A percentile compares a stretch with the other conserved stretches of the same genome.
These are phyloP conservation scores for Elysia crispata DNA, from an alignment of 2,888 invertebrate species.

Conservation along the genomic window DNA sequence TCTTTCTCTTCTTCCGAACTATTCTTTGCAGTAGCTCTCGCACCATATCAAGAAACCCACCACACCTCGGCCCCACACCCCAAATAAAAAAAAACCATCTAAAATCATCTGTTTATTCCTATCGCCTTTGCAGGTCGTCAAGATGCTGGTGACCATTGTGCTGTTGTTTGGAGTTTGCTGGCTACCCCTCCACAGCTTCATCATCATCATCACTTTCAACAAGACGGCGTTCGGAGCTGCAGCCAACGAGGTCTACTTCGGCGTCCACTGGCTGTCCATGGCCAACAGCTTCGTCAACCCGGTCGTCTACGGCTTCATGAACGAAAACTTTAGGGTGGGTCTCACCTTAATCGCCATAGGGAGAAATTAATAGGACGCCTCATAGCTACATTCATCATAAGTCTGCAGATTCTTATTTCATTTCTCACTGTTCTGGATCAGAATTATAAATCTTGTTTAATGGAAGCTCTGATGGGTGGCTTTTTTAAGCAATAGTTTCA, in stretches of 20 bases:
- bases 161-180: slow-evolving; percentile 68
- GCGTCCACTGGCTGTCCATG: slow-evolving; percentile 73
- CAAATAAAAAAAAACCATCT: neutral
- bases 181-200: slow-evolving; percentile 65
- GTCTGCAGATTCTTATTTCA: too few species aligned
- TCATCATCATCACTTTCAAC: slow-evolving; percentile 59
- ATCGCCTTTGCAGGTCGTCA: slow-evolving; percentile 60
- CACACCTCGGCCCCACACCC: neutral
- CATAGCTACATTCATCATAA: too few species aligned
- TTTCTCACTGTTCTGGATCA: too few species aligned
- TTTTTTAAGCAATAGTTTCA: too few species aligned
- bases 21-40: too few species aligned
- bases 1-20: too few species aligned
- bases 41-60: too few species aligned
- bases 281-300: slow-evolving; percentile 74
- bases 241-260: slow-evolving; percentile 48
- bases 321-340: slow-evolving; percentile 72
- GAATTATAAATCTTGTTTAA: too few species aligned
- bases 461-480: too few species aligned
- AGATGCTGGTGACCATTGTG: slow-evolving; percentile 72
- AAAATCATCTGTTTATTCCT: neutral
- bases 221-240: slow-evolving; percentile 43
- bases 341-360: too few species aligned
- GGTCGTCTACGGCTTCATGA: slow-evolving; percentile 71
- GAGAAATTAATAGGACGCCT: too few species aligned